Percentiles rank a stretch among this genome's conserved stretches.
Conservation (phyloP, 2,888 invertebrate genomes). For the Adineta ricciae region DNA sequence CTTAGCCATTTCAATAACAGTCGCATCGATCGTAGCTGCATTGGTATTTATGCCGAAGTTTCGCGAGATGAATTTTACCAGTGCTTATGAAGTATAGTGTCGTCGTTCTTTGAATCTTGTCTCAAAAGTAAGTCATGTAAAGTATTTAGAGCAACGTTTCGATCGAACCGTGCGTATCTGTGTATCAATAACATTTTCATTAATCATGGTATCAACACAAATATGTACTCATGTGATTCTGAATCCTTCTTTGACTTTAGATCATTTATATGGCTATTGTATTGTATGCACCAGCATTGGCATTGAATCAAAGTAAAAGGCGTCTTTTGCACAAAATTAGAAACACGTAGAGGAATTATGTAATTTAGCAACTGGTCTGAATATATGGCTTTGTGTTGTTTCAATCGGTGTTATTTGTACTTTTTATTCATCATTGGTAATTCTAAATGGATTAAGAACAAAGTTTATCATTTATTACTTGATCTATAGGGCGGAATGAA, state of each 20-base stretch:
- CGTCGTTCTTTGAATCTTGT: not conserved
- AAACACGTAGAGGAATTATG: too few species aligned
- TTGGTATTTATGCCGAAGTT: slow-evolving; percentile 43
- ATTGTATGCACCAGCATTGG: slow-evolving; percentile 74
- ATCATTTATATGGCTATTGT: slow-evolving; percentile 59
- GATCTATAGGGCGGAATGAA: slow-evolving; percentile 52
- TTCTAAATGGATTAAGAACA: too few species aligned
- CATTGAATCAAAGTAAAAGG: slow-evolving; percentile 44
- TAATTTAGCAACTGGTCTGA: not conserved
- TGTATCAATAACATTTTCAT: too few species aligned
- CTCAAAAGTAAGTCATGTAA: slow-evolving; percentile 35
- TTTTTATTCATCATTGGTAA: slow-evolving; percentile 50
- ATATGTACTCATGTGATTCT: too few species aligned
- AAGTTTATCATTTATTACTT: too few species aligned
- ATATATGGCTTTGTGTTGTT: slow-evolving; percentile 41
- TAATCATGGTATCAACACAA: too few species aligned
- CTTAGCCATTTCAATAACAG: not conserved
- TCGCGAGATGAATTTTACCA: slow-evolving; percentile 41
- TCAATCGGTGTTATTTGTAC: slow-evolving; percentile 48
- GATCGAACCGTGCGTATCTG: slow-evolving; percentile 63
- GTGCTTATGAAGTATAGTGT: slow-evolving; percentile 39
- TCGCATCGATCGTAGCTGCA: slow-evolving; percentile 52
- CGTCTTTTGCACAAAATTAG: too few species aligned
- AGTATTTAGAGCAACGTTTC: slow-evolving; percentile 79
- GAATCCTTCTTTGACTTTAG: too few species aligned